phyloP scores from a whole-genome alignment of 2,113 vertebrate species.

The Phycodurus eques region DNA sequence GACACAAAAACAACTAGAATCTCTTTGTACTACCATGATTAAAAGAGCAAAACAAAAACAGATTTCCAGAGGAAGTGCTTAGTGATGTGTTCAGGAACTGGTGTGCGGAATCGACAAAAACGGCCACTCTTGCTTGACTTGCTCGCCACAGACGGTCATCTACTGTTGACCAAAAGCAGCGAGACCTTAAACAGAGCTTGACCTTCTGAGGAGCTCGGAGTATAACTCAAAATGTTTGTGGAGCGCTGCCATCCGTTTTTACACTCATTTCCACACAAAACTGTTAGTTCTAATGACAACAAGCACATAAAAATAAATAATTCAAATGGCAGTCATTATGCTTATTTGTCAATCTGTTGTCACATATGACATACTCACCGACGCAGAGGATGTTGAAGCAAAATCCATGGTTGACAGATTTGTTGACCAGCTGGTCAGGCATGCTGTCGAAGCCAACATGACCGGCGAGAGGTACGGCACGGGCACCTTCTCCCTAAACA shows the following conservation, averaged over 20 bases:
- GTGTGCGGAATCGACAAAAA: neutral
- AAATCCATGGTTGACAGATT: conserved; percentile 96
- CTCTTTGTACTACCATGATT: neutral
- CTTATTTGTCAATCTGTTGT: conserved; percentile 12
- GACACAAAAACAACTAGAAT: neutral
- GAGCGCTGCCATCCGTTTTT: neutral
- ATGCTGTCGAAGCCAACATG: conserved; percentile 99
- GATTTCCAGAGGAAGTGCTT: neutral
- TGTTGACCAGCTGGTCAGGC: conserved; percentile 99
- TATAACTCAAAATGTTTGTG: neutral
- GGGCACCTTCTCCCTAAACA: conserved; percentile 87
- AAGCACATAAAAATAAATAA: neutral
- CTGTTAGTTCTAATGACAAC: neutral
- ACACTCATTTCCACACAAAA: neutral
- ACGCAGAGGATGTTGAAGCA: conserved; percentile 99
- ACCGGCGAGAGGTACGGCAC: conserved; percentile 87
- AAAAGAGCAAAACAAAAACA: neutral
- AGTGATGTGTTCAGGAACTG: neutral
- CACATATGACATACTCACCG: conserved; percentile 80
- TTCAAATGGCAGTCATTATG: neutral
- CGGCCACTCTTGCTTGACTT: conserved; percentile 1
- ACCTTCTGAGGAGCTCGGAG: neutral
- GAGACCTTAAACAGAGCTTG: neutral
- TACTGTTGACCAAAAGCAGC: neutral
- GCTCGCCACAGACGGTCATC: neutral